These are phyloP conservation scores for Ectemnius lituratus DNA, from an alignment of 2,888 invertebrate species.

Conservation along the genomic window DNA sequence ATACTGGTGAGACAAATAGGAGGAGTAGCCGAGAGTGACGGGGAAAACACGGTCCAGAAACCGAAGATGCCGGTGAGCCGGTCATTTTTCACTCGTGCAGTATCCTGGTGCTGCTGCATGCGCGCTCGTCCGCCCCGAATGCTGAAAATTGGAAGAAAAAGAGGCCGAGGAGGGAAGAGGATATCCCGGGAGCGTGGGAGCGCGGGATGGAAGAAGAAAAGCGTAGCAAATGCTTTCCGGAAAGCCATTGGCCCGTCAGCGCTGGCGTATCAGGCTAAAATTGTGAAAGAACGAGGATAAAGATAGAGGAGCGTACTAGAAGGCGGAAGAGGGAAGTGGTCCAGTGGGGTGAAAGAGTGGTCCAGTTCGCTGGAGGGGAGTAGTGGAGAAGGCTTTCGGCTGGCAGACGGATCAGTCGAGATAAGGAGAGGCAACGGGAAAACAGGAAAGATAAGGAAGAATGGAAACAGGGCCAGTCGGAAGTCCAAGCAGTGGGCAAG, in stretches of 20 bases:
- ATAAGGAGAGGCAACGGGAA: slow-evolving; percentile 8
- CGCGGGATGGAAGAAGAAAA: slow-evolving; percentile 54
- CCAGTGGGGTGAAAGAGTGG: background rate
- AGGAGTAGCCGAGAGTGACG: background rate
- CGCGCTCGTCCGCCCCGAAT: slow-evolving; percentile 34
- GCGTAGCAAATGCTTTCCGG: slow-evolving; percentile 60
- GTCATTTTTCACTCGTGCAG: slow-evolving; percentile 55
- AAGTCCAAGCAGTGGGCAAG: slow-evolving; percentile 1
- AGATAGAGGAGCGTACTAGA: slow-evolving; percentile 17
- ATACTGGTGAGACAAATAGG: background rate
- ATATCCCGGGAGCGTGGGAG: slow-evolving; percentile 27
- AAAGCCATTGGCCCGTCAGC: slow-evolving; percentile 62
- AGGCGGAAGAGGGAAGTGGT: too few species aligned
- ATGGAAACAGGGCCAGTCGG: background rate
- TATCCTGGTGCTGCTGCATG: slow-evolving; percentile 18
- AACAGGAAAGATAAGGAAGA: background rate
- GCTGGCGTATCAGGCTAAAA: slow-evolving; percentile 47
- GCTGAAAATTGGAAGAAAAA: slow-evolving; percentile 53
- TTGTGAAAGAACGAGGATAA: slow-evolving; percentile 54
- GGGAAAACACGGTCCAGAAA: slow-evolving; percentile 11
- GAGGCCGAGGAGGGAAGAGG: too few species aligned
- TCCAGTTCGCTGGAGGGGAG: background rate
- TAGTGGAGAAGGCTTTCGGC: background rate
- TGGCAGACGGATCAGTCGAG: background rate
- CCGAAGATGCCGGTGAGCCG: slow-evolving; percentile 39